Conservation (phyloP, 2,888 invertebrate genomes). For the Lasioglossum morio region DNA sequence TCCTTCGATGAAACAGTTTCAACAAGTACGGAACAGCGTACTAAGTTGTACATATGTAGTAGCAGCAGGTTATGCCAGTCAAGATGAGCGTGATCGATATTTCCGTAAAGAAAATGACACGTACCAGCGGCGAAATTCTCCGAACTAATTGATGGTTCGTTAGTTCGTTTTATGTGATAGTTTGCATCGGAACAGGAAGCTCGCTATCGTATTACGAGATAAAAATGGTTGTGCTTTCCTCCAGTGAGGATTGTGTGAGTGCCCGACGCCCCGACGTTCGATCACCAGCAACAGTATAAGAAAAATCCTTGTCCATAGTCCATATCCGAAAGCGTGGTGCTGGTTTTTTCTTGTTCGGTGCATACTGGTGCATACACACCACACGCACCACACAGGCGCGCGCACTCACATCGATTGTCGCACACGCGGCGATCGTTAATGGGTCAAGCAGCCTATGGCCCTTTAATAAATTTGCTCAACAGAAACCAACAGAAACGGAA, state of each 20-base stretch:
- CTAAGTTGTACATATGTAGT: neutral
- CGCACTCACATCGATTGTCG: neutral
- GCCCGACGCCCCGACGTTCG: neutral
- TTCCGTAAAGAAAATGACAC: slow-evolving; percentile 22
- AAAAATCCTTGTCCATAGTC: neutral
- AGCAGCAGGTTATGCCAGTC: slow-evolving; percentile 39
- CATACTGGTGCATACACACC: neutral
- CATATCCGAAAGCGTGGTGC: slow-evolving; percentile 11
- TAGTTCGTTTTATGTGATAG: neutral
- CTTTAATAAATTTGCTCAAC: slow-evolving; percentile 48
- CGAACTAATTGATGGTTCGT: slow-evolving; percentile 6
- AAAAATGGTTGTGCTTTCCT: slow-evolving; percentile 10
- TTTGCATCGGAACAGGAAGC: slow-evolving; percentile 11
- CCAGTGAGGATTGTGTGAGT: neutral
- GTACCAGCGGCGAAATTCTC: slow-evolving; percentile 3
- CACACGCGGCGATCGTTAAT: slow-evolving; percentile 1
- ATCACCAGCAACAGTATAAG: neutral
- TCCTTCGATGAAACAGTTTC: neutral
- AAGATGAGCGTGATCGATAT: slow-evolving; percentile 30
- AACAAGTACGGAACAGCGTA: neutral
- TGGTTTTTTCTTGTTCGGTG: neutral
- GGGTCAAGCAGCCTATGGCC: slow-evolving; percentile 53
- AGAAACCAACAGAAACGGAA: slow-evolving; percentile 33
- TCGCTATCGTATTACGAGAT: neutral
- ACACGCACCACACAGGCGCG: too few species aligned